Evolutionary conservation across 2,888 invertebrate genomes (phyloP), one percentile per base, ranked within the genome.

Genomic region (Cosmorhoe ocellata): DNA sequence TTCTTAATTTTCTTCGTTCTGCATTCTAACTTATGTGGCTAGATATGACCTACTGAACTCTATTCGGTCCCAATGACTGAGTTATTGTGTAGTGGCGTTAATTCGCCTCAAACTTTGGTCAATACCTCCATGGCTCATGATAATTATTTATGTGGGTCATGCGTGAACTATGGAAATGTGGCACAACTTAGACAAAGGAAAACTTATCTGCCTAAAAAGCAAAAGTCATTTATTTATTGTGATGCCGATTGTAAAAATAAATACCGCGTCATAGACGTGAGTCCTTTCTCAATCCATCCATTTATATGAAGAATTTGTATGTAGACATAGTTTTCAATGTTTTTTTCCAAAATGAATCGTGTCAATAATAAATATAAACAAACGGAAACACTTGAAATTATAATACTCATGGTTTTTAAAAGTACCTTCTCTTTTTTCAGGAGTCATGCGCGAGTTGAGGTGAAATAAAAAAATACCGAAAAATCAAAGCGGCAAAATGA

Each of bases 401-500:
- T n/a, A n/a, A n/a, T n/a, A n/a, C n/a, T n/a, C n/a, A n/a, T n/a
- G n/a, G n/a, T n/a, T n/a, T n/a, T n/a, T n/a, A n/a, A n/a, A n/a
- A n/a, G n/a, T n/a, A n/a, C n/a, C 46, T 52, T 51, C 34, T 56
- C 40, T 58, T 46, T n/a, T 69, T 83, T 59, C 79, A 84, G 84
- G 45, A 69, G 62, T 58, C 47, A 78, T 77, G 83, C 61, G 57
- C 48, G 63, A 63, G 61, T 53, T 61, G 66, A 66, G 61, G 71
- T 76, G 68, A 69, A 60, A 48, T 51, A 64, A 63, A 56, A 60
- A 43, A 66, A 64, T 63, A 11, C 38, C 63, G 51, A 56, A 54
- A 58, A 62, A 59, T 60, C 61, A 61, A 52, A 61, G 55, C 58
- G 65, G 68, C 76, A 84, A 68, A 66, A 87, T 85, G 87, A 79